Evolutionary conservation across 2,797 vertebrate species (phyloP).

Genomic region (Acrossocheilus wenchowensis): DNA sequence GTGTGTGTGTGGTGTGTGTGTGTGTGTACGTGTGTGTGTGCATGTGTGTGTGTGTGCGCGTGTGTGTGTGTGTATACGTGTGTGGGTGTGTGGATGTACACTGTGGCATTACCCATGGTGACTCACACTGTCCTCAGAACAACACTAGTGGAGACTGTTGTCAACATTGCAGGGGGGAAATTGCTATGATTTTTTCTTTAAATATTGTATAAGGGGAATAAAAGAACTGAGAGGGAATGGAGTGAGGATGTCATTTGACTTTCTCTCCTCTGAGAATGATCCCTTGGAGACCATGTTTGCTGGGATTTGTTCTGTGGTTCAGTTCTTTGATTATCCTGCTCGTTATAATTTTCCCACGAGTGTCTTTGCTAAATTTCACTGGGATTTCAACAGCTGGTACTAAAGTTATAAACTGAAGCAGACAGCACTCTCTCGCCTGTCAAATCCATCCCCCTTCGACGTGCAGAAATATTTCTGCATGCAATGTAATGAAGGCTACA

Average conservation of each 20-base stretch:
- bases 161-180: neutral
- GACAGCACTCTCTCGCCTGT: neutral
- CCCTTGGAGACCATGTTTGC: slow-evolving; percentile 52
- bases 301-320: slow-evolving; percentile 54
- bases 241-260: neutral
- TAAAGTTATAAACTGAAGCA: slow-evolving; percentile 40
- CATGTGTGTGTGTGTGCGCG: neutral
- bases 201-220: slow-evolving; percentile 7
- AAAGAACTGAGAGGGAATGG: too few species aligned
- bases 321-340: slow-evolving; percentile 59
- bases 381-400: slow-evolving; percentile 54
- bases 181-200: neutral
- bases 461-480: slow-evolving; percentile 9
- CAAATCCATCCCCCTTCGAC: neutral
- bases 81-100: neutral
- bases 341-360: slow-evolving; percentile 51
- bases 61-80: neutral
- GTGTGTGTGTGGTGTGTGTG: neutral
- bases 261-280: slow-evolving; percentile 29
- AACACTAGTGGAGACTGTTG: neutral
- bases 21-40: neutral
- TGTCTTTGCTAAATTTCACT: slow-evolving; percentile 49
- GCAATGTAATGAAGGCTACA: neutral
- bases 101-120: slow-evolving; percentile 16
- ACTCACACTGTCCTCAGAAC: slow-evolving; percentile 16